Evolutionary conservation across 2,113 vertebrate genomes (phyloP), one percentile per base, ranked within the genome.

Genomic region (Salvelinus namaycush): DNA sequence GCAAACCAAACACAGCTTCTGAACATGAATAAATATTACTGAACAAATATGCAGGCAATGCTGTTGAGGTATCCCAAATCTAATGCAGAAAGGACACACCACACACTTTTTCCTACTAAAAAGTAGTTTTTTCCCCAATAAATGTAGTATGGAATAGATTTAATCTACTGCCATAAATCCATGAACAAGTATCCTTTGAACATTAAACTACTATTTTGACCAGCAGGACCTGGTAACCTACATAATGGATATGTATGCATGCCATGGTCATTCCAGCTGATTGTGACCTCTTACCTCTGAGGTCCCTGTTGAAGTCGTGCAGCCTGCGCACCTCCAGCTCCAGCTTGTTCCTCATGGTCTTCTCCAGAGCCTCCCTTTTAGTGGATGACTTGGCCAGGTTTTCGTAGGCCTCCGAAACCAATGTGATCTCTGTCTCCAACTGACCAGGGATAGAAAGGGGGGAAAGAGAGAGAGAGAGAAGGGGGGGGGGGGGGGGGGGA

Each of bases 291-390:
- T 44, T 87, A 99, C 98, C 98, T 96, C 97, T 89, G 20, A 99
- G 93, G 86, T 99, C 98, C 48, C 97, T 93, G 93, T 99, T 99
- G 92, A 99, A 99, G 91, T 99, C 98, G 16, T 99, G 97, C 82
- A 99, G 94, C 68, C 98, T 94, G 2, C 98, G 95, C 82, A 99
- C 96, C 89, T 99, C 97, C 68, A 97, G 94, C 90, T 99, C 98
- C 76, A 99, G 92, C 84, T 99, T 99, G 89, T 96, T 98, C 84
- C 97, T 96, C 98, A 99, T 99, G 72, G 98, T 96, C 86, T 99
- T 99, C 89, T 99, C 98, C 89, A 99, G 90, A 31, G 95, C 85
- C 77, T 99, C 98, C 81, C 96, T 90, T 90, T 99, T 99, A 8
- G 96, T 96, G 1, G 97, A 99, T 1, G 98, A 98, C 89, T 98